phyloP scores from a whole-genome alignment of 1,140 invertebrate species.

The Holcopasites calliopsidis region DNA sequence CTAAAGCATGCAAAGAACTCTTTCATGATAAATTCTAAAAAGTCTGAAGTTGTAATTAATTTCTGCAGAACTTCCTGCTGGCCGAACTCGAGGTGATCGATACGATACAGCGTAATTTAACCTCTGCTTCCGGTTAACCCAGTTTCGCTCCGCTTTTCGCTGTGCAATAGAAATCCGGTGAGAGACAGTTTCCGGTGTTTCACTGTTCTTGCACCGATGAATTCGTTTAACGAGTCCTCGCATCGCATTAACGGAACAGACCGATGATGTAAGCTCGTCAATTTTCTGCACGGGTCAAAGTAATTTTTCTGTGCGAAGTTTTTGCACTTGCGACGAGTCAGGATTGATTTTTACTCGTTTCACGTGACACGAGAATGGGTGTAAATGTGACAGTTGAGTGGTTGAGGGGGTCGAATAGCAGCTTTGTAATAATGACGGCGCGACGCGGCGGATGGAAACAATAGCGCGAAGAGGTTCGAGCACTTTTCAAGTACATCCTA shows the following conservation, averaged over 20 bases:
- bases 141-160: constrained; percentile 5
- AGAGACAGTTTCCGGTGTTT: constrained; percentile 25
- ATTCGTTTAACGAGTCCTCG: constrained; percentile 16
- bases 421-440: constrained; percentile 13
- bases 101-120: constrained; percentile 46
- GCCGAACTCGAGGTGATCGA: constrained; percentile 28
- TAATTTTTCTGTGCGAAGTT: constrained; percentile 30
- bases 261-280: constrained; percentile 10
- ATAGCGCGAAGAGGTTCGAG: constrained; percentile 23
- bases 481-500: constrained; percentile 27
- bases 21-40: neutral
- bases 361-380: neutral
- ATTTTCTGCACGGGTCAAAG: neutral
- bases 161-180: neutral
- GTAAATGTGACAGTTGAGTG: neutral
- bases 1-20: no score
- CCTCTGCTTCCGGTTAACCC: constrained; percentile 22
- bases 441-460: constrained; percentile 27
- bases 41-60: constrained; percentile 16
- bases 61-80: neutral
- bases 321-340: neutral
- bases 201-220: neutral
- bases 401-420: neutral
- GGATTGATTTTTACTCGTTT: neutral
- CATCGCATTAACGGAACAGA: constrained; percentile 49